Conservation (phyloP, 2,888 invertebrate species). For the Calameuta pallipes region DNA sequence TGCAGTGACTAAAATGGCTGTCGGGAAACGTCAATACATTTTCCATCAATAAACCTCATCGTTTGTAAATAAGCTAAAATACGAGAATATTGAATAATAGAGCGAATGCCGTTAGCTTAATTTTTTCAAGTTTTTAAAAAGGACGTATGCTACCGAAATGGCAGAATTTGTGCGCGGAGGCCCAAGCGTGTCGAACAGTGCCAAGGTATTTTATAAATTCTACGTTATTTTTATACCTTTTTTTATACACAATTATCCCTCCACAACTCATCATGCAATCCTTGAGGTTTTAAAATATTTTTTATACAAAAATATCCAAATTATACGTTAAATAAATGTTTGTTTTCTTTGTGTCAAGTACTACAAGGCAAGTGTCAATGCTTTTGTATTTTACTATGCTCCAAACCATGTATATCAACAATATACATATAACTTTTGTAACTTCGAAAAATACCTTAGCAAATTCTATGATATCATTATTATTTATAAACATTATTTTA, state of each 20-base stretch:
- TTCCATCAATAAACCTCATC: slow-evolving; percentile 45
- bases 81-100: slow-evolving; percentile 20
- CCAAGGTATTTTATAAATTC: slow-evolving; percentile 57
- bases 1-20: slow-evolving; percentile 58
- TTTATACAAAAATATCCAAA: slow-evolving; percentile 40
- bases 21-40: slow-evolving; percentile 63
- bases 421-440: background rate
- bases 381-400: background rate
- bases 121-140: slow-evolving; percentile 27
- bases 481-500: background rate
- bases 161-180: slow-evolving; percentile 69
- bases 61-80: slow-evolving; percentile 6
- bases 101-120: slow-evolving; percentile 33
- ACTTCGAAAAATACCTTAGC: background rate
- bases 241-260: background rate
- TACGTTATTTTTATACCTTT: background rate
- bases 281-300: background rate
- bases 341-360: slow-evolving; percentile 10
- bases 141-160: slow-evolving; percentile 56
- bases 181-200: slow-evolving; percentile 65
- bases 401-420: background rate
- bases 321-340: slow-evolving; percentile 12
- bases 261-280: background rate
- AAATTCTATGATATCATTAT: background rate
- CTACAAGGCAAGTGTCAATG: background rate